Base-by-base conservation (phyloP, 2,888 invertebrate species). In the Harpalus rufipes region DNA sequence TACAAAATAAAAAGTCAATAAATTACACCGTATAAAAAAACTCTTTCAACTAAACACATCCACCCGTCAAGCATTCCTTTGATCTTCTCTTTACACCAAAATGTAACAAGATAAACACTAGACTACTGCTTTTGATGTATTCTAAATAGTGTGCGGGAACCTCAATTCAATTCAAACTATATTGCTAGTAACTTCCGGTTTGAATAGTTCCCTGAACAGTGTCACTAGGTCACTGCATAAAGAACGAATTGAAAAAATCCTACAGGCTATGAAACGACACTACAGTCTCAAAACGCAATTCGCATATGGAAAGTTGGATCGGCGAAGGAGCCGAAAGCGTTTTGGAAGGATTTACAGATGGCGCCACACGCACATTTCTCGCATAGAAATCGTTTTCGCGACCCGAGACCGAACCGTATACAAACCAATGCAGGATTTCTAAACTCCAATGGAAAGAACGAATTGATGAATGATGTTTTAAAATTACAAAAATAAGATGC, bases 221-320 rank as follows among this genome's bases (percentile, higher is more conserved):
- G 63, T 25, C 63, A 63, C 63, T 63, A 25, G 63, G 63, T 63
- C 63, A 63, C 21, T 7, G 25, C 63, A 63, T 63, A 63, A 63
- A 63, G 25, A 25, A 63, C 25, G 63, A 25, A 63, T 63, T 25
- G 63, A 63, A 63, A 63, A 63, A 63, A 21, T 63, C 63, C 25
- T 63, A 59, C 63, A 21, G 63, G 21, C 21, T 63, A 63, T 63
- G 18, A 63, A 63, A 21, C 63, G 10, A 8, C 0, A 18, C 63
- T 21, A 21, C 21, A 63, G 63, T 63, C 63, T 68, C 68, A 68
- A 68, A 68, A 68, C 68, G 68, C 68, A 68, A 68, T 68, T 68
- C 68, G 32, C 68, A 68, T 68, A 68, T 68, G 68, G 68, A 68
- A 63, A 63, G 63, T 63, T 21, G 5, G 21, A 21, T 12, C 21